Evolutionary conservation across 1,140 invertebrate species (phyloP), one percentile per base, ranked within the genome.

Genomic region (Rhagoletis zephyria): DNA sequence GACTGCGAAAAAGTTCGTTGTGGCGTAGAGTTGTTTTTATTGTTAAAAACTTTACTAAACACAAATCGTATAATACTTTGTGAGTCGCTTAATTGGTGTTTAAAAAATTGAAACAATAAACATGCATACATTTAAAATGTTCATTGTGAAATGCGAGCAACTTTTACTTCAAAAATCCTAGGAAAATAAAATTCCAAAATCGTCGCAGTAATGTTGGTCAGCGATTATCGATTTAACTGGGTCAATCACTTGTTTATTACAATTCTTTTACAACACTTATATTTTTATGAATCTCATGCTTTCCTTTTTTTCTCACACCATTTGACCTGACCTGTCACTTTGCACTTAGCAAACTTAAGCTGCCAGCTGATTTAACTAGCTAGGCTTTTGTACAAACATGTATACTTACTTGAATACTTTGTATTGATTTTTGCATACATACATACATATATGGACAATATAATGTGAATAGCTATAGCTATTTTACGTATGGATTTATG

Each of bases 291-390:
- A 56, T 56, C 10, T 56, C 30, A 30, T 56, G 51, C 10, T 56
- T 7, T 56, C 51, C 16, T 16, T 14, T 14, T 63, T 14, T 63
- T 63, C 61, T 30, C 0, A 63, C 12, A 9, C 61, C 12, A 63
- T 63, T 63, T 56, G 51, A 56, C 51, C 51, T 63, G n/a, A 4
- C 61, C 61, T 63, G 61, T n/a, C 70, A 42, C 70, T 74, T 74
- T 19, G 70, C 70, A 74, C 70, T 74, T 74, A 74, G 42, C 40
- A n/a, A 74, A 74, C 12, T 74, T 74, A 74, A 74, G 42, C 45
- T 74, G 45, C n/a, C 70, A 74, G 70, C 45, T 74, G 16, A 16
- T 42, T 74, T 51, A 51, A 51, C 1, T 67, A 5, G 19, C 30
- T 30, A 30, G 30, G 30, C 30, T 30, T 30, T 30, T 30, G 30